Evolutionary conservation across 2,113 vertebrate genomes (phyloP), one percentile per base, ranked within the genome.

Genomic region (Coryphaenoides rupestris): DNA sequence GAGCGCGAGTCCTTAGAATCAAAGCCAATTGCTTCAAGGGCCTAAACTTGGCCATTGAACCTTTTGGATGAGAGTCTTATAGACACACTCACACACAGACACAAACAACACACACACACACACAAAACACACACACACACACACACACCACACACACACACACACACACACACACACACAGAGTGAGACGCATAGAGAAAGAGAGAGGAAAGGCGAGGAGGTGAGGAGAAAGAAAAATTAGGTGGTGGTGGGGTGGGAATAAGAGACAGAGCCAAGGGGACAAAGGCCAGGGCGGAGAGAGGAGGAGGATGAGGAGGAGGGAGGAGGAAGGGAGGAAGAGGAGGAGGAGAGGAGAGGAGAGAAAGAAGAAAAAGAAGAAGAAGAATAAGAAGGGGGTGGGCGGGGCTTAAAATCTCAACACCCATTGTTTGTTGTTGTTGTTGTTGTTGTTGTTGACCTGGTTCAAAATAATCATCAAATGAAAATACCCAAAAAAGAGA

Each of bases 381-480:
- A 55, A 59, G 45, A 86, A 79, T 90, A 87, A 40, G 13, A 40
- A 9, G 89, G 80, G 75, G 70, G 86, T 84, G 87, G 91, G 91
- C 87, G 91, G 90, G 92, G 90, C 91, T 89, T 93, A 86, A 80
- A 91, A 84, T 61, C 88, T 89, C 84, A 91, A 89, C 89, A 92
- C 88, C 90, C 89, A 92, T 91, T n/a, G n/a, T n/a, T n/a, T n/a
- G n/a, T n/a, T n/a, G n/a, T n/a, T n/a, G n/a, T n/a, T n/a, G n/a
- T n/a, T n/a, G n/a, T n/a, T n/a, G n/a, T n/a, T n/a, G n/a, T n/a
- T n/a, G n/a, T n/a, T 94, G 93, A 94, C 91, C 91, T 94, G 93
- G 94, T 96, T 95, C 92, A 91, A 95, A 95, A 96, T 95, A 95
- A 94, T 93, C 83, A 90, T 82, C 82, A 86, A 85, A 81, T 75